Conservation (phyloP, 2,888 invertebrate genomes). For the Falcaria lacertinaria region DNA sequence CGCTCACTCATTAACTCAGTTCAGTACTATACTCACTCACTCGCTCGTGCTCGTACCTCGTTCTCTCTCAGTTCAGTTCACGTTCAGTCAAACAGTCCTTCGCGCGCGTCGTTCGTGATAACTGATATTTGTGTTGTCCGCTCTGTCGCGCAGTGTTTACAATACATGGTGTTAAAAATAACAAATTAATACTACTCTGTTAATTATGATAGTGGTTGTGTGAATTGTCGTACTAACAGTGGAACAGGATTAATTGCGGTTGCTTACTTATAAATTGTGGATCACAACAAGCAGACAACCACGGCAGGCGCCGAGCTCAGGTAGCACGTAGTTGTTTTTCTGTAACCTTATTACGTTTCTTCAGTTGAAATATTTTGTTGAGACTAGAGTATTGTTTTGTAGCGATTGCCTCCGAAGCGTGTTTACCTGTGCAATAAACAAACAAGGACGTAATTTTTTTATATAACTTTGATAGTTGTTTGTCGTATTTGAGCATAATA, state of each 20-base stretch:
- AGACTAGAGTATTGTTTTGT: not conserved
- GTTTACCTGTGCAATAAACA: too few relatives aligned
- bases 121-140: slow-evolving; percentile 42
- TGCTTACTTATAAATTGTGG: slow-evolving; percentile 40
- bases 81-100: slow-evolving; percentile 45
- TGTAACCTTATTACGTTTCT: not conserved
- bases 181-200: slow-evolving; percentile 43
- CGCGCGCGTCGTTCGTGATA: slow-evolving; percentile 63
- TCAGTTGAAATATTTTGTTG: not conserved
- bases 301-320: slow-evolving; percentile 74
- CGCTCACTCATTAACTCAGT: too few relatives aligned
- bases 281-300: slow-evolving; percentile 51
- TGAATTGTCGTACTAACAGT: slow-evolving; percentile 25
- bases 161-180: slow-evolving; percentile 47
- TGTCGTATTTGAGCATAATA: too few relatives aligned
- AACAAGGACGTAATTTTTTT: too few relatives aligned
- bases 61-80: slow-evolving; percentile 16
- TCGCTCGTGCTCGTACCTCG: slow-evolving; percentile 14
- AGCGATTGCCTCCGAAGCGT: slow-evolving; percentile 6
- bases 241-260: slow-evolving; percentile 31
- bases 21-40: slow-evolving; percentile 6
- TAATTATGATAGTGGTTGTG: slow-evolving; percentile 53
- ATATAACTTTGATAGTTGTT: too few relatives aligned
- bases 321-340: slow-evolving; percentile 60
- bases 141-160: slow-evolving; percentile 66